Evolutionary conservation across 2,113 vertebrate species (phyloP).

Genomic region (Beaufortia kweichowensis): DNA sequence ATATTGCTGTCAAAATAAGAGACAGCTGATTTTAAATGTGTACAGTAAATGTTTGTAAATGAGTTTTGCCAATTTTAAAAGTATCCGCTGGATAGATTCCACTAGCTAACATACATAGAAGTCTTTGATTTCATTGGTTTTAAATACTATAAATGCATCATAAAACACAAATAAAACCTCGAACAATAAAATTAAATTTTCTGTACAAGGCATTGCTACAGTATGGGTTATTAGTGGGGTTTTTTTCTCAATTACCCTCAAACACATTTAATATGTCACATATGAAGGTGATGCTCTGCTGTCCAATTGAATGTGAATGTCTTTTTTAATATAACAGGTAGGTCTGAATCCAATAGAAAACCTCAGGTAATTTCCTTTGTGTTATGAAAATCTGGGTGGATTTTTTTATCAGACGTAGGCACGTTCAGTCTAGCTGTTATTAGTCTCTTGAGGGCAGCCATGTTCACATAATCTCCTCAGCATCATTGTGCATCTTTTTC

Average conservation of each 20-base stretch:
- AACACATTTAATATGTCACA: conserved; percentile 34
- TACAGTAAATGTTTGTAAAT: too few species aligned
- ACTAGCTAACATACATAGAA: too few species aligned
- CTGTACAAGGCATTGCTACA: too few species aligned
- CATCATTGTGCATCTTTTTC: neutral
- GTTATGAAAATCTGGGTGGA: conserved; percentile 65
- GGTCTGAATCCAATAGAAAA: conserved; percentile 56
- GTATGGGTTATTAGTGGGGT: too few species aligned
- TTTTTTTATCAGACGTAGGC: conserved; percentile 67
- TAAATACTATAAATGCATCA: too few species aligned
- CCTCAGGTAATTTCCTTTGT: conserved; percentile 70
- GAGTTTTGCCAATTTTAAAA: too few species aligned
- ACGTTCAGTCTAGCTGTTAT: conserved; percentile 65
- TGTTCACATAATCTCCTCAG: conserved; percentile 63
- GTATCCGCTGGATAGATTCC: too few species aligned
- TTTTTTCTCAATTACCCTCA: conserved; percentile 28
- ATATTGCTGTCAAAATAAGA: too few species aligned
- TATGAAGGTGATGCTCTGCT: conserved; percentile 42
- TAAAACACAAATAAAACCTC: too few species aligned
- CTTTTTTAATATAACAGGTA: conserved; percentile 59
- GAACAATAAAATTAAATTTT: neutral
- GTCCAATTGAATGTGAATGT: conserved; percentile 66
- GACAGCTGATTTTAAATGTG: too few species aligned
- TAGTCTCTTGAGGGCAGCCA: conserved; percentile 67
- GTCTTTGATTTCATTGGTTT: too few species aligned